These are phyloP conservation scores for Lanius ludovicianus DNA, from an alignment of 2,113 vertebrate genomes.

Conservation along the genomic window DNA sequence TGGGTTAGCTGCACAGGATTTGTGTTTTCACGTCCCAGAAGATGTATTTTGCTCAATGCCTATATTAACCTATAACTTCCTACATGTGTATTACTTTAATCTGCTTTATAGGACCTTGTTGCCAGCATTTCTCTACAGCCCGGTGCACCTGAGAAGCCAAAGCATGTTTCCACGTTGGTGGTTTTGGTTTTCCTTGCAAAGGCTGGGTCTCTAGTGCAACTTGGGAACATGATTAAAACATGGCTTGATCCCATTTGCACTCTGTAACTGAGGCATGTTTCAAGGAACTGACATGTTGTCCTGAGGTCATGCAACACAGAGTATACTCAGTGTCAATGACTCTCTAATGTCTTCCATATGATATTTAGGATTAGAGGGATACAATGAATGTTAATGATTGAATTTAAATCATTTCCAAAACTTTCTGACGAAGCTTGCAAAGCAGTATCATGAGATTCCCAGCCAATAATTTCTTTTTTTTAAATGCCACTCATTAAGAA, in stretches of 20 bases:
- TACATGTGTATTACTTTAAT: neutral
- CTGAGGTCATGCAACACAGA: conserved; percentile 27
- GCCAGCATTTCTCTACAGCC: neutral
- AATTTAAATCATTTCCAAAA: neutral
- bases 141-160: neutral
- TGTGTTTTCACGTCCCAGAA: neutral
- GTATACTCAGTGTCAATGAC: neutral
- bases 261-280: conserved; percentile 15
- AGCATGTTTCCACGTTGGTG: neutral
- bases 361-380: conserved; percentile 31
- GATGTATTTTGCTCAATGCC: neutral
- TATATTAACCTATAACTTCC: neutral
- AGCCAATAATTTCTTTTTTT: neutral
- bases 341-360: conserved; percentile 43
- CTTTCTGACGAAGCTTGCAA: neutral
- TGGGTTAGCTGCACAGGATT: neutral
- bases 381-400: neutral
- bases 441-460: neutral
- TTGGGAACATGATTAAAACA: conserved; percentile 15
- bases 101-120: neutral
- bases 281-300: conserved; percentile 20
- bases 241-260: conserved; percentile 26
- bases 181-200: neutral
- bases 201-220: neutral
- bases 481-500: neutral